A percentile compares a stretch with the other conserved stretches of the same genome.
These are phyloP conservation scores for Sarcophaga caerulescens DNA, from an alignment of 2,888 invertebrate species.

Conservation along the genomic window DNA sequence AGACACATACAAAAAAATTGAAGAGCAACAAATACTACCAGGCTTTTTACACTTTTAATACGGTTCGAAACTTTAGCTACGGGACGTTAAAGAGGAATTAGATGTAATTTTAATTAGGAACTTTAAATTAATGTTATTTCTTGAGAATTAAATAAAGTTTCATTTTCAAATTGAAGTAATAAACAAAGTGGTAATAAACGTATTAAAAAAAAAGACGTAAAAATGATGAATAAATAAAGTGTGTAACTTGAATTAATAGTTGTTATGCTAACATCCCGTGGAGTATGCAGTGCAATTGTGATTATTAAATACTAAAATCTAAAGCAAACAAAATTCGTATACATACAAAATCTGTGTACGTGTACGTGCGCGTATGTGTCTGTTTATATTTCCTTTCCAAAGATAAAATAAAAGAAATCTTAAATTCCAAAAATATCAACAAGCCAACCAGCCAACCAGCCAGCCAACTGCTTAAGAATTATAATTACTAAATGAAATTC, in stretches of 20 bases:
- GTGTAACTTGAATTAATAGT: too few species aligned
- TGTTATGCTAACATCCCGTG: neutral
- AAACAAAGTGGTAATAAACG: neutral
- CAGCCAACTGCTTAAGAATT: too few species aligned
- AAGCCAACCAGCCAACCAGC: too few species aligned
- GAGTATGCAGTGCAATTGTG: constrained; percentile 26
- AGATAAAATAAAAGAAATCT: too few species aligned
- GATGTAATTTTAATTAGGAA: constrained; percentile 1
- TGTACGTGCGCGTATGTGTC: constrained; percentile 15
- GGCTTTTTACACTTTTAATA: constrained; percentile 30
- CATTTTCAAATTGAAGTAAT: neutral
- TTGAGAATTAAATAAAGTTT: neutral
- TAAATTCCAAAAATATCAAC: too few species aligned
- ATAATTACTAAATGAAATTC: too few species aligned
- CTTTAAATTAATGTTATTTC: neutral
- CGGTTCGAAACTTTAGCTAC: constrained; percentile 42
- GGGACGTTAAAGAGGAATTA: constrained; percentile 41
- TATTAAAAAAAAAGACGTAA: neutral
- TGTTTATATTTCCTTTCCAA: neutral
- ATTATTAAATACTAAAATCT: neutral
- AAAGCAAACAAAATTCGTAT: constrained; percentile 29
- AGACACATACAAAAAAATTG: constrained; percentile 10
- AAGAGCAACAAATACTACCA: constrained; percentile 52
- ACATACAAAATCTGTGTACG: constrained; percentile 44
- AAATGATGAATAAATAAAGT: neutral